These are phyloP conservation scores for Drosophila ogumai DNA, from an alignment of 1,140 invertebrate genomes.

Conservation along the genomic window DNA sequence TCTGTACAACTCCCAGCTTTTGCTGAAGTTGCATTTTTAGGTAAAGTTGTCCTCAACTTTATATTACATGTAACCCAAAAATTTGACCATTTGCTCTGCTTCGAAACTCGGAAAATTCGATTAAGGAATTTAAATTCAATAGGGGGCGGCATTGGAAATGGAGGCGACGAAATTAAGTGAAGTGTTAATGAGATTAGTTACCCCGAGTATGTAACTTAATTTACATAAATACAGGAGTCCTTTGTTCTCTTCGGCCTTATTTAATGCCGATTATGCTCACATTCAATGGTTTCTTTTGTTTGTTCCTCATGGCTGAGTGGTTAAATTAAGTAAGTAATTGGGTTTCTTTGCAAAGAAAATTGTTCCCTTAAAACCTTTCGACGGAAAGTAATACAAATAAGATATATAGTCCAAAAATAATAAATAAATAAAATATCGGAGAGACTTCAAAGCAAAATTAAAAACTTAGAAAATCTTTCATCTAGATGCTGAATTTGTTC, in stretches of 20 bases:
- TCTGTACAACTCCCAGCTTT: background rate
- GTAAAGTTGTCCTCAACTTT: constrained; percentile 2
- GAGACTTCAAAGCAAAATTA: no score
- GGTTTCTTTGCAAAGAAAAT: background rate
- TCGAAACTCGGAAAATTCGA: constrained; percentile 9
- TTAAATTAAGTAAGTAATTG: background rate
- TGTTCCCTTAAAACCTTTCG: background rate
- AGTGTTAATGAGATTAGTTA: constrained; percentile 44
- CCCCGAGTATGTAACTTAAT: constrained; percentile 15
- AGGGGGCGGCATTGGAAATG: constrained; percentile 14
- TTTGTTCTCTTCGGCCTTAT: constrained; percentile 11
- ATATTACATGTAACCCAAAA: constrained; percentile 9
- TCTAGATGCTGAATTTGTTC: no score
- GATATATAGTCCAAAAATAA: no score
- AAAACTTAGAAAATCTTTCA: no score
- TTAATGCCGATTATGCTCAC: constrained; percentile 5
- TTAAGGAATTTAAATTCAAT: background rate
- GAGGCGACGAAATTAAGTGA: constrained; percentile 21
- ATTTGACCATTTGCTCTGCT: constrained; percentile 15
- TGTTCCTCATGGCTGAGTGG: background rate
- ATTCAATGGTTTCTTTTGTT: constrained; percentile 10
- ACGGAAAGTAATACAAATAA: no score
- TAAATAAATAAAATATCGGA: no score
- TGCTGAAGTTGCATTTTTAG: background rate
- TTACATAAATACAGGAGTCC: background rate